A percentile compares a stretch with the other conserved stretches of the same genome.
phyloP scores from a whole-genome alignment of 2,113 vertebrate genomes.

The Mastomys coucha region DNA sequence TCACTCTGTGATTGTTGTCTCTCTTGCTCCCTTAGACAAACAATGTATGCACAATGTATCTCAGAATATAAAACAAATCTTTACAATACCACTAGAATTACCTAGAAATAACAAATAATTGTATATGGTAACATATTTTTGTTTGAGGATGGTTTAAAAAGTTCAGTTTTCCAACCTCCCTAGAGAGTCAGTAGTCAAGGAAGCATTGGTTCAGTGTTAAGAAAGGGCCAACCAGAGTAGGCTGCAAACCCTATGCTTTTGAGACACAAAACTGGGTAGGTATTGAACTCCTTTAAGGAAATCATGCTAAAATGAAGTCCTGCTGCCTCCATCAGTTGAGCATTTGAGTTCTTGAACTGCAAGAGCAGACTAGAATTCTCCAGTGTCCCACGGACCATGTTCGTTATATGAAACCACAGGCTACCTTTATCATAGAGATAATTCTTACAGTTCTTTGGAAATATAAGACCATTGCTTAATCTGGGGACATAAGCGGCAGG shows the following conservation, averaged over 20 bases:
- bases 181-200: background rate
- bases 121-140: background rate
- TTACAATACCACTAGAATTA: background rate
- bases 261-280: background rate
- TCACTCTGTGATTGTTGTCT: background rate
- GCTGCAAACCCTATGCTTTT: background rate
- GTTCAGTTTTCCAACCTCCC: conserved; percentile 7
- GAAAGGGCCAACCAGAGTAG: background rate
- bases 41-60: background rate
- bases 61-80: background rate
- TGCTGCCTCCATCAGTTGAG: background rate
- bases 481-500: background rate
- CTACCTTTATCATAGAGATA: background rate
- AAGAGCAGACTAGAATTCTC: background rate
- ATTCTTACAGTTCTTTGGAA: background rate
- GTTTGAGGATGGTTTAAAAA: background rate
- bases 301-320: background rate
- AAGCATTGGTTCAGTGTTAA: background rate
- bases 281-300: background rate
- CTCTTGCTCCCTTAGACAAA: background rate
- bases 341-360: background rate
- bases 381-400: background rate
- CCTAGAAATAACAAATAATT: background rate
- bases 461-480: background rate
- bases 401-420: background rate